Conservation (phyloP, 2,888 invertebrate genomes). For the Sphinx pinastri region DNA sequence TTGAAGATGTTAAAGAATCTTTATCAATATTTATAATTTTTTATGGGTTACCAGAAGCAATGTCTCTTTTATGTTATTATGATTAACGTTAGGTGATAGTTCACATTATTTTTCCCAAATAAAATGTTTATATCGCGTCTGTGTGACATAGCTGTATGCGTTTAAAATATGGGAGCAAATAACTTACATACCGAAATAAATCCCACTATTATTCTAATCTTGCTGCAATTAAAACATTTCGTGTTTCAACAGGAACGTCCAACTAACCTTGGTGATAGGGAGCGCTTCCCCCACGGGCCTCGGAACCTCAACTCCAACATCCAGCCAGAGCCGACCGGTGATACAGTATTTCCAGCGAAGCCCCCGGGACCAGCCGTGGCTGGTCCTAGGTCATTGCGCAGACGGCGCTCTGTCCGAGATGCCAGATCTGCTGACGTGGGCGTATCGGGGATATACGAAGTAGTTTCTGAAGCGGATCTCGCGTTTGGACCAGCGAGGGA, state of each 20-base stretch:
- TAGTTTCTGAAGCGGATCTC: constrained; percentile 95
- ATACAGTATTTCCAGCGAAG: constrained; percentile 78
- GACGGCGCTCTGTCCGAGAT: constrained; percentile 87
- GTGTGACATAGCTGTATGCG: no score
- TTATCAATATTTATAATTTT: background rate
- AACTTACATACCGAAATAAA: background rate
- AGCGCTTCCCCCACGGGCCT: constrained; percentile 91
- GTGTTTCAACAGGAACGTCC: constrained; percentile 73
- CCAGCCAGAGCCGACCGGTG: constrained; percentile 62
- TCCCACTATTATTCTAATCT: background rate
- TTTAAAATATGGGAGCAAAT: no score
- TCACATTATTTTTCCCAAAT: no score
- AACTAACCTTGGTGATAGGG: constrained; percentile 83
- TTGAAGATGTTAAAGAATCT: background rate
- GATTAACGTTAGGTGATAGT: no score
- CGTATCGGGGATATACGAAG: constrained; percentile 94
- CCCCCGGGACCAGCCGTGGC: constrained; percentile 78
- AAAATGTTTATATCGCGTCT: no score
- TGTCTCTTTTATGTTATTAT: no score
- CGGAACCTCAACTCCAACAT: constrained; percentile 84
- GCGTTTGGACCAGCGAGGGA: constrained; percentile 94
- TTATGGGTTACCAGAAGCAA: no score
- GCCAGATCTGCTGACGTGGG: constrained; percentile 94
- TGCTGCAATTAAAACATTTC: background rate
- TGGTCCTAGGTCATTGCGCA: constrained; percentile 83